phyloP scores from a whole-genome alignment of 2,797 vertebrate genomes.

The Sebastes jordani region DNA sequence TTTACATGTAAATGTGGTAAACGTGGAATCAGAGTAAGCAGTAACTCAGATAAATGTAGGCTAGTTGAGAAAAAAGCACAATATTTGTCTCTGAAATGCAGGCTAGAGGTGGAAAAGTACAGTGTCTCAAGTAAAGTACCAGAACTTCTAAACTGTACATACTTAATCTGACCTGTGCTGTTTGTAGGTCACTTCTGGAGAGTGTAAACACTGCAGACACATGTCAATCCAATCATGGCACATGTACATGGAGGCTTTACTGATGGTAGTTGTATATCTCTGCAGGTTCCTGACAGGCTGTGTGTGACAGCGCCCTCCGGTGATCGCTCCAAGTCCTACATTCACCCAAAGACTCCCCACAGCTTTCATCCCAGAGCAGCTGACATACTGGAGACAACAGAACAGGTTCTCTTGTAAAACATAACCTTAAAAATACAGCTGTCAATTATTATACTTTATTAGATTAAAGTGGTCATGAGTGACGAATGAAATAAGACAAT shows the following conservation, averaged over 20 bases:
- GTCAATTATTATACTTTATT: neutral
- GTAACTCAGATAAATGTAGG: neutral
- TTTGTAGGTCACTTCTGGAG: neutral
- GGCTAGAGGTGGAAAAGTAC: neutral
- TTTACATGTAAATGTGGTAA: neutral
- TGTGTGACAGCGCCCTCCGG: conserved; percentile 74
- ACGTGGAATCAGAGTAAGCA: neutral
- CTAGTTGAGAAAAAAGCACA: too few species aligned
- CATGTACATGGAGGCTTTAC: neutral
- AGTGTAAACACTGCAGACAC: neutral
- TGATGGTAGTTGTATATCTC: neutral
- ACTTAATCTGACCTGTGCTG: neutral
- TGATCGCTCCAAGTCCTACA: conserved; percentile 72
- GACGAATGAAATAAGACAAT: neutral
- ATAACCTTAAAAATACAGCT: neutral
- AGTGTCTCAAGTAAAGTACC: neutral
- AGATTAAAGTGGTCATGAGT: neutral
- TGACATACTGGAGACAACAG: neutral
- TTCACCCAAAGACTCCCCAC: conserved; percentile 47
- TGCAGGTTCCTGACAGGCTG: conserved; percentile 45
- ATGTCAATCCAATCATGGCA: neutral
- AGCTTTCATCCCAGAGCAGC: neutral
- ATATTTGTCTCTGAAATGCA: neutral
- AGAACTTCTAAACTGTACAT: neutral
- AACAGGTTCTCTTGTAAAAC: neutral